phyloP scores from a whole-genome alignment of 2,113 vertebrate species.

The Desmodus rotundus region DNA sequence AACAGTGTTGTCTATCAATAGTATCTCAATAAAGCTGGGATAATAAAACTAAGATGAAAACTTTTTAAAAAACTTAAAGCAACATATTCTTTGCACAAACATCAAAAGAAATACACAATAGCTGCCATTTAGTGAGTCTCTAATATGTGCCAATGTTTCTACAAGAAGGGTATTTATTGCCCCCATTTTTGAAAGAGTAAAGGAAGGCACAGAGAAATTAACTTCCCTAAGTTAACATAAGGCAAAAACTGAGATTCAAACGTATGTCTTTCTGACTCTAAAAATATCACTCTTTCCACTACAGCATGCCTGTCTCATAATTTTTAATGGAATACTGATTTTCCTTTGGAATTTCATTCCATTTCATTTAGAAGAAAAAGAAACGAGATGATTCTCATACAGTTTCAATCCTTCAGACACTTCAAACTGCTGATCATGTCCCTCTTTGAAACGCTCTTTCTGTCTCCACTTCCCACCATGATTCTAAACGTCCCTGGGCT shows the following conservation, averaged over 20 bases:
- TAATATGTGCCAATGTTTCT: background rate
- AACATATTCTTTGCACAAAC: background rate
- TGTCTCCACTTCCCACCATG: background rate
- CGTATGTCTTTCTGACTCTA: background rate
- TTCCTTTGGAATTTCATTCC: background rate
- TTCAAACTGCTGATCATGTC: background rate
- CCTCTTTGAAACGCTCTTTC: background rate
- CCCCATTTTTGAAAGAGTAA: background rate
- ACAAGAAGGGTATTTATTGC: background rate
- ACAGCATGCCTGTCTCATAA: background rate
- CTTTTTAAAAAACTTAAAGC: background rate
- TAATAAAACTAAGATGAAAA: background rate
- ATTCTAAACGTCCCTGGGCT: background rate
- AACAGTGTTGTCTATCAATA: background rate
- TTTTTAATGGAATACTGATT: background rate
- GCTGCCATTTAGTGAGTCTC: background rate
- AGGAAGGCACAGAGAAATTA: conserved; percentile 5
- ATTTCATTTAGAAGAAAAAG: background rate
- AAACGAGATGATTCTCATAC: background rate
- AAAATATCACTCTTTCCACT: background rate
- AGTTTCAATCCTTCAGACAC: background rate
- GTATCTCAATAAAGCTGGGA: background rate
- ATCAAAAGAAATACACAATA: background rate
- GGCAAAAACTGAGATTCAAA: background rate
- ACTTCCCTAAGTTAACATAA: background rate